Evolutionary conservation across 2,888 invertebrate genomes (phyloP).

Genomic region (Brachynemurus nebulosus): DNA sequence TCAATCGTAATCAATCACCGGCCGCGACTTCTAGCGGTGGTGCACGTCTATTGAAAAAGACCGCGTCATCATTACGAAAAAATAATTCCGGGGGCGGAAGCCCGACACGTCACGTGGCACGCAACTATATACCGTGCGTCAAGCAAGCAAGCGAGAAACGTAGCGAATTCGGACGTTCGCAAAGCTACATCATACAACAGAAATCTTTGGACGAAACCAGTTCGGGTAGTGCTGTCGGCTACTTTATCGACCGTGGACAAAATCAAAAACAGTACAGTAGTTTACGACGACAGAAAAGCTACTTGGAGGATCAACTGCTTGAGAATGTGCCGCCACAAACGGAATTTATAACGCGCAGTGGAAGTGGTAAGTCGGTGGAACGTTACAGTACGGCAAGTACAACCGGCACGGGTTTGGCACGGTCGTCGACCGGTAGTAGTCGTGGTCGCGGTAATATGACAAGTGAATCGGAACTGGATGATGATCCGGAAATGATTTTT

Average conservation of each 20-base stretch:
- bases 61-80: constrained; percentile 2
- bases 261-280: not conserved
- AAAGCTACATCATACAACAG: not conserved
- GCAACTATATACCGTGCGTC: not conserved
- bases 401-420: constrained; percentile 29
- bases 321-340: not conserved
- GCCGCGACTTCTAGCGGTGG: not conserved
- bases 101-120: not conserved
- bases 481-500: constrained; percentile 8
- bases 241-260: not conserved
- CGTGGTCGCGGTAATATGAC: constrained; percentile 7
- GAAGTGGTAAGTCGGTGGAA: constrained; percentile 9
- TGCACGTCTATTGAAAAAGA: not conserved
- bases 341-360: not conserved
- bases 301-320: not conserved
- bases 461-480: constrained; percentile 9
- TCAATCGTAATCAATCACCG: not conserved
- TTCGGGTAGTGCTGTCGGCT: not conserved
- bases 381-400: too few species aligned
- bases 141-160: not conserved
- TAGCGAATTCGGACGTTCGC: not conserved
- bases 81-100: too few species aligned
- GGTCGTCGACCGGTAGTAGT: not conserved
- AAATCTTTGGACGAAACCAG: not conserved
- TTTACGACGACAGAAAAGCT: not conserved